Evolutionary conservation across 2,113 vertebrate species (phyloP), one percentile per base, ranked within the genome.

Genomic region (Circaetus gallicus): DNA sequence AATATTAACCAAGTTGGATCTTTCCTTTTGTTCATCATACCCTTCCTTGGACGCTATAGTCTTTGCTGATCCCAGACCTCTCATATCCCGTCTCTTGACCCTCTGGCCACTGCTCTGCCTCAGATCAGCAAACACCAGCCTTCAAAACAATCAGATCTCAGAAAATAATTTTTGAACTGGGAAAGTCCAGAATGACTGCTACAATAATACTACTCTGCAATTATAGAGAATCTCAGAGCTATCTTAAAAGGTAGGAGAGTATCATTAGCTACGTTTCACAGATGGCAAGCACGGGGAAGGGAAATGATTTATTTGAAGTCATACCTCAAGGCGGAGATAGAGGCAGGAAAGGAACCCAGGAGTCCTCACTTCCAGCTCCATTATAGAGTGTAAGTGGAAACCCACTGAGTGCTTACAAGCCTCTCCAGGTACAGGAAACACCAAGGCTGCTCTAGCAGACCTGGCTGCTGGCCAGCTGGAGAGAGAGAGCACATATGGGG

Each of bases 381-480:
- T 76, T 76, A 21, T 1, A 72, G 84, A 65, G 11, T 28, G 11
- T 38, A 26, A 95, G 90, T 49, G 45, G 84, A 81, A 93, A 42
- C 34, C 78, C 86, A 26, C 1, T 0, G 79, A 73, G 67, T 55
- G 71, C 59, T 81, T 13, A 5, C 55, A 77, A 76, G 26, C 16
- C 62, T 83, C 82, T 83, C 53, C 82, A 83, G 85, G 62, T 70
- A 17, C 38, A 81, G 69, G 69, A 58, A 89, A 82, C 2, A 21
- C 79, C 88, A 53, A 78, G 59, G 59, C 66, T 83, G 83, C 94
- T 92, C 55, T 58, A 61, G 86, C 59, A 90, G 91, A 47, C 40
- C 82, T 95, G 93, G 94, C 91, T 94, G 80, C 53, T 80, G 67
- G 89, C 92, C 93, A 94, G 72, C 47, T 43, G 45, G 22, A 66